Percentiles rank a stretch among this genome's conserved stretches.
These are phyloP conservation scores for Perca flavescens DNA, from an alignment of 2,113 vertebrate species.

Conservation along the genomic window DNA sequence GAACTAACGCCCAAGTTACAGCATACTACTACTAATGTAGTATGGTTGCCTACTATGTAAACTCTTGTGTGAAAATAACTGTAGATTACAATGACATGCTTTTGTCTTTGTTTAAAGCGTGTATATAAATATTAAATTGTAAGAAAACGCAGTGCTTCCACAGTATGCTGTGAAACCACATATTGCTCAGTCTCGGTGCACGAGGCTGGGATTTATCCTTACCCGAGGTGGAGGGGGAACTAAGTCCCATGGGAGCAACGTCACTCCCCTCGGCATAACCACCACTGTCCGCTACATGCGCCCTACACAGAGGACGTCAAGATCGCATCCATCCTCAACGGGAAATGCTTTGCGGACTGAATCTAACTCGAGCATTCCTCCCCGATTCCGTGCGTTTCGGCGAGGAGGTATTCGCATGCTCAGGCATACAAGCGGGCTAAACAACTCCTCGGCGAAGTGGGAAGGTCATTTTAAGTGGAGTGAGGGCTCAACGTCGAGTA, in stretches of 20 bases:
- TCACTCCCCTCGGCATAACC: constrained; percentile 85
- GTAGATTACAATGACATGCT: neutral
- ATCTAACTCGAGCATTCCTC: constrained; percentile 76
- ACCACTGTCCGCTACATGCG: constrained; percentile 82
- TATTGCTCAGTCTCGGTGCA: constrained; percentile 39
- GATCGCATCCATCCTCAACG: constrained; percentile 85
- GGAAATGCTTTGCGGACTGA: constrained; percentile 88
- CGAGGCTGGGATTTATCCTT: constrained; percentile 72
- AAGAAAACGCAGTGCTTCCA: neutral
- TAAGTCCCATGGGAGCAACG: constrained; percentile 84
- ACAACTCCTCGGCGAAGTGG: constrained; percentile 58
- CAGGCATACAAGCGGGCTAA: constrained; percentile 70
- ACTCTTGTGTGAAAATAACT: neutral
- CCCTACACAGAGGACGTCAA: constrained; percentile 83
- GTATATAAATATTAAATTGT: neutral
- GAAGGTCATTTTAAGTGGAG: constrained; percentile 77
- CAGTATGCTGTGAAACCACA: neutral
- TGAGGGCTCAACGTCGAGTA: constrained; percentile 77
- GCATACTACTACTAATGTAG: neutral
- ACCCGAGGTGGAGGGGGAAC: constrained; percentile 85
- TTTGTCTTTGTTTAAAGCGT: neutral
- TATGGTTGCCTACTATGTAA: neutral
- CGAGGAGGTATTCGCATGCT: constrained; percentile 71
- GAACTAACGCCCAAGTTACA: neutral
- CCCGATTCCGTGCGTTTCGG: constrained; percentile 75